phyloP scores from a whole-genome alignment of 1,140 invertebrate genomes.

The Euura lappo region DNA sequence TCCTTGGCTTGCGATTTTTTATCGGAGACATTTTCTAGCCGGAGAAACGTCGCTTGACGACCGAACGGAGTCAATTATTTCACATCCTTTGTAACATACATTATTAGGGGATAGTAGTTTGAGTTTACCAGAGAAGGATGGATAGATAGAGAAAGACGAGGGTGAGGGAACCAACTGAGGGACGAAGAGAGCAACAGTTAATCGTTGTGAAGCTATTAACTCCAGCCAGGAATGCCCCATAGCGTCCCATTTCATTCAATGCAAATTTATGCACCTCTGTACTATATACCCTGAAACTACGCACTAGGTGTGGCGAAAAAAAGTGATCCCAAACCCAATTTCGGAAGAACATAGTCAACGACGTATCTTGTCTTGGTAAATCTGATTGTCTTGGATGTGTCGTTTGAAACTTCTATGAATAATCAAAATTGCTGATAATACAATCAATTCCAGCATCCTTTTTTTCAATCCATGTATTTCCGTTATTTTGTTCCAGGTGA shows the following conservation, averaged over 20 bases:
- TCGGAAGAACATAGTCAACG: too few relatives aligned
- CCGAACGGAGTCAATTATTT: slow-evolving; percentile 46
- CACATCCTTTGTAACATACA: slow-evolving; percentile 47
- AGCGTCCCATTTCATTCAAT: slow-evolving; percentile 55
- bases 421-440: too few relatives aligned
- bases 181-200: slow-evolving; percentile 51
- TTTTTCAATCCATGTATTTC: too few relatives aligned
- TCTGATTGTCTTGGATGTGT: too few relatives aligned
- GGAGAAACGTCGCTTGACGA: neutral
- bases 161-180: slow-evolving; percentile 24
- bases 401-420: too few relatives aligned
- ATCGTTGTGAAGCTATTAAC: slow-evolving; percentile 60
- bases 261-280: slow-evolving; percentile 50
- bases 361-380: too few relatives aligned
- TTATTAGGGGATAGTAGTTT: slow-evolving; percentile 38
- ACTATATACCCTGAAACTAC: neutral
- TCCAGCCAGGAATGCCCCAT: slow-evolving; percentile 54
- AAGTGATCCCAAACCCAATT: too few relatives aligned
- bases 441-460: too few relatives aligned
- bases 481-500: neutral
- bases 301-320: neutral
- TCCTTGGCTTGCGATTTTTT: slow-evolving; percentile 12
- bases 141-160: neutral
- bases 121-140: neutral
- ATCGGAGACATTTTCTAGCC: neutral